phyloP scores from a whole-genome alignment of 2,888 invertebrate species.

The Machimus rusticus region DNA sequence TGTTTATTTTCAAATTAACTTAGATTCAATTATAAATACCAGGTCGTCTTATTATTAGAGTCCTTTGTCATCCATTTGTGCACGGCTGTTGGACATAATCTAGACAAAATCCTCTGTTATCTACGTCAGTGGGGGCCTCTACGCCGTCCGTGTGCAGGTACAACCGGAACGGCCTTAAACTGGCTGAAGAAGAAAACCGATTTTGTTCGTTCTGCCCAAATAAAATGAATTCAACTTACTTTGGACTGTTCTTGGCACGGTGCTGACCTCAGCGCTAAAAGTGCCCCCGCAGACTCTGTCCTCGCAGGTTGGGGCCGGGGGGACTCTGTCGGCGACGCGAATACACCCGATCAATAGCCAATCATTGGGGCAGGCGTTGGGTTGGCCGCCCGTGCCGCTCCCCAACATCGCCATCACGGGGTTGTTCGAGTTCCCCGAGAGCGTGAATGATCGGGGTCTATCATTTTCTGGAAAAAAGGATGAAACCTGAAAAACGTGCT shows the following conservation, averaged over 20 bases:
- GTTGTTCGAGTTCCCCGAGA: constrained; percentile 79
- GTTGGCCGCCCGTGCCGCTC: constrained; percentile 69
- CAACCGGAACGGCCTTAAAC: constrained; percentile 80
- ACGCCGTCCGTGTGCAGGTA: constrained; percentile 80
- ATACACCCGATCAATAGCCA: constrained; percentile 84
- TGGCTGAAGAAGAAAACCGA: constrained; percentile 66
- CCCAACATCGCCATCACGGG: constrained; percentile 76
- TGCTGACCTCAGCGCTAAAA: constrained; percentile 76
- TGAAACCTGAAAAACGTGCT: neutral
- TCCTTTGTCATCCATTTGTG: constrained; percentile 65
- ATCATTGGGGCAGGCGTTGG: constrained; percentile 77
- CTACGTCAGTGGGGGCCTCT: constrained; percentile 78
- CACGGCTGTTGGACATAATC: constrained; percentile 88
- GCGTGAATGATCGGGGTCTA: constrained; percentile 75
- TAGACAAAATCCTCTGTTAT: constrained; percentile 82
- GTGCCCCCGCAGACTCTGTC: constrained; percentile 86
- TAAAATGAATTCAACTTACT: constrained; percentile 67
- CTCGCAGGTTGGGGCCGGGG: constrained; percentile 71
- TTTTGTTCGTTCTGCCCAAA: neutral
- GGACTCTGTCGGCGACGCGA: constrained; percentile 61
- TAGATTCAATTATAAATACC: neutral
- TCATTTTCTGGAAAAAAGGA: constrained; percentile 67
- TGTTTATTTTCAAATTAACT: neutral
- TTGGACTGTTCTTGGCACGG: constrained; percentile 72
- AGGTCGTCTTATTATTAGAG: neutral